These are phyloP conservation scores for Apocheima hispidaria DNA, from an alignment of 2,888 invertebrate genomes.

Conservation along the genomic window DNA sequence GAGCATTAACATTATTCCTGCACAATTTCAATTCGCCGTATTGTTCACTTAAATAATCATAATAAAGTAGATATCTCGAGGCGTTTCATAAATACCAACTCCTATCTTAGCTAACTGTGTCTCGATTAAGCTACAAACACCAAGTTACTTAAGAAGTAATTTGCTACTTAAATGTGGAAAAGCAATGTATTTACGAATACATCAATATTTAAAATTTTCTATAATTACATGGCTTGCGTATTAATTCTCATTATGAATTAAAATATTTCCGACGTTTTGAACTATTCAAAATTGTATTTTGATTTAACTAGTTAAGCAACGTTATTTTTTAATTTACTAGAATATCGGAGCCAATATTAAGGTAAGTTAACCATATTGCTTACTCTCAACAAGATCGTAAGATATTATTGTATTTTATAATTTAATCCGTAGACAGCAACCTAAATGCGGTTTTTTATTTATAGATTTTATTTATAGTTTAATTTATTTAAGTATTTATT, in stretches of 20 bases:
- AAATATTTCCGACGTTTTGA: neutral
- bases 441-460: too few species aligned
- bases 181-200: constrained; percentile 13
- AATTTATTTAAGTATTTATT: too few species aligned
- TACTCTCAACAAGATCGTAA: neutral
- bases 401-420: neutral
- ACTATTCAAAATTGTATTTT: neutral
- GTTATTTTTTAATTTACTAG: too few species aligned
- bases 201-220: constrained; percentile 7
- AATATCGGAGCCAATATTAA: too few species aligned
- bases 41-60: constrained; percentile 21
- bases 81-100: constrained; percentile 12
- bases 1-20: neutral
- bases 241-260: neutral
- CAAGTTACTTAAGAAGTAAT: constrained; percentile 9
- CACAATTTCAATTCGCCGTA: neutral
- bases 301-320: neutral
- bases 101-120: constrained; percentile 19
- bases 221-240: neutral
- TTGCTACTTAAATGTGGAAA: constrained; percentile 7
- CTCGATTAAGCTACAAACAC: constrained; percentile 16
- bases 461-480: too few species aligned
- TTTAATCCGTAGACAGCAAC: too few species aligned
- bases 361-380: too few species aligned
- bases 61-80: constrained; percentile 15